Conservation (phyloP, 2,888 invertebrate species). For the Harmothoe impar region DNA sequence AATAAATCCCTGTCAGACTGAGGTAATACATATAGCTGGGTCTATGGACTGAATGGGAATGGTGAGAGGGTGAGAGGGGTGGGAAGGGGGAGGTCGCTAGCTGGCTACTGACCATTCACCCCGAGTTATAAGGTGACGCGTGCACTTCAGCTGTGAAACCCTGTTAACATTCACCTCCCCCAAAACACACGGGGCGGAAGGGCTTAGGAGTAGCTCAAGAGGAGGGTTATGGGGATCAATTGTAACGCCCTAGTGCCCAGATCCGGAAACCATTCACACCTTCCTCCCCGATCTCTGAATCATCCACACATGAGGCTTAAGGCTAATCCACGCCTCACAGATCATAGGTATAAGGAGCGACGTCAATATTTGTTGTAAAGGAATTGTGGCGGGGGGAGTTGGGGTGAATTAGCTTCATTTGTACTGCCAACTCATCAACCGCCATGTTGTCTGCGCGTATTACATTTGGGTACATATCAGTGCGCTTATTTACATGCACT, state of each 20-base stretch:
- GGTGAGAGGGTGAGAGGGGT: not conserved
- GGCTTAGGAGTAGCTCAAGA: not conserved
- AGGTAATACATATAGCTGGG: not conserved
- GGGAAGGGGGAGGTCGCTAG: not conserved
- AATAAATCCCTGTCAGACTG: too few relatives aligned
- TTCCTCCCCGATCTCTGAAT: not conserved
- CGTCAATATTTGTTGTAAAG: not conserved
- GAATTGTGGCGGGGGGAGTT: too few relatives aligned
- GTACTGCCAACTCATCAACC: too few relatives aligned
- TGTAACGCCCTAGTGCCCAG: not conserved
- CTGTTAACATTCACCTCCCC: not conserved
- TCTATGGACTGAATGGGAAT: not conserved
- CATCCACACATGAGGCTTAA: not conserved
- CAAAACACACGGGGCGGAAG: not conserved
- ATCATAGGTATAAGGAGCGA: not conserved
- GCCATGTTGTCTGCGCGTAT: too few relatives aligned
- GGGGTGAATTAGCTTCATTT: too few relatives aligned
- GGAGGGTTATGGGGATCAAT: not conserved
- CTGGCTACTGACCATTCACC: not conserved
- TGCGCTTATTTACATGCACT: too few relatives aligned
- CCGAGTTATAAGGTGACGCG: not conserved
- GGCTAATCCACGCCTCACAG: not conserved
- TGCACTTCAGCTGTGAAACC: conserved; percentile 25
- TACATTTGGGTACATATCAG: too few relatives aligned
- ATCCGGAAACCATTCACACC: conserved; percentile 42